phyloP scores from a whole-genome alignment of 1,140 invertebrate species.

The Nebria ingens region DNA sequence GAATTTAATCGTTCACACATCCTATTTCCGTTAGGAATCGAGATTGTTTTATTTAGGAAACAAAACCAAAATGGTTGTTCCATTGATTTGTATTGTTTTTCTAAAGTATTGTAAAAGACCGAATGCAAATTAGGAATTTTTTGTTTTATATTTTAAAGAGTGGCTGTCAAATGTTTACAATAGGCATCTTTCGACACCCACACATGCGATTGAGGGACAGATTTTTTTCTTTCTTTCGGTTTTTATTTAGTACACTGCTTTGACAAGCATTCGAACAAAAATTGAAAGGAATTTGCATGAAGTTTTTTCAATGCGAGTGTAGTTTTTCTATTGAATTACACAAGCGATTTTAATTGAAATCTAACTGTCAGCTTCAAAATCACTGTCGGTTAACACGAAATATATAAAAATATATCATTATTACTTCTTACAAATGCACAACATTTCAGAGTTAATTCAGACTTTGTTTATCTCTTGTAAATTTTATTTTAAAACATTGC shows the following conservation, averaged over 20 bases:
- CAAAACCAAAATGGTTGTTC: too few relatives aligned
- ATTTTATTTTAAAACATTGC: too few relatives aligned
- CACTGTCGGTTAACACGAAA: too few relatives aligned
- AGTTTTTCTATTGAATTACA: not conserved
- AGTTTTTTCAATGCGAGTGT: not conserved
- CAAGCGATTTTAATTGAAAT: too few relatives aligned
- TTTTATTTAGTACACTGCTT: not conserved
- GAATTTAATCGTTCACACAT: slow-evolving; percentile 1
- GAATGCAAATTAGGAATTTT: slow-evolving; percentile 1
- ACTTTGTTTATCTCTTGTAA: too few relatives aligned
- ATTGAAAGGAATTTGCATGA: not conserved
- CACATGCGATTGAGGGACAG: not conserved
- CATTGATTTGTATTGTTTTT: too few relatives aligned
- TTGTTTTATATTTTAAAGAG: not conserved
- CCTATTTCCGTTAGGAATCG: not conserved
- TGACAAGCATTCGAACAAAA: not conserved
- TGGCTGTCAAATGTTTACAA: slow-evolving; percentile 5
- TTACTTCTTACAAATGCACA: too few relatives aligned
- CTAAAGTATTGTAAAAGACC: not conserved
- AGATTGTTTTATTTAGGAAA: not conserved
- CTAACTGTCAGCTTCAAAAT: too few relatives aligned
- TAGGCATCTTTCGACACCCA: not conserved
- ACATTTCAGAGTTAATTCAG: too few relatives aligned
- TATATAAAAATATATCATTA: too few relatives aligned
- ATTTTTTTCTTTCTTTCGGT: not conserved